Evolutionary conservation across 2,888 invertebrate species (phyloP), one percentile per base, ranked within the genome.

Genomic region (Epirrhoe alternata): DNA sequence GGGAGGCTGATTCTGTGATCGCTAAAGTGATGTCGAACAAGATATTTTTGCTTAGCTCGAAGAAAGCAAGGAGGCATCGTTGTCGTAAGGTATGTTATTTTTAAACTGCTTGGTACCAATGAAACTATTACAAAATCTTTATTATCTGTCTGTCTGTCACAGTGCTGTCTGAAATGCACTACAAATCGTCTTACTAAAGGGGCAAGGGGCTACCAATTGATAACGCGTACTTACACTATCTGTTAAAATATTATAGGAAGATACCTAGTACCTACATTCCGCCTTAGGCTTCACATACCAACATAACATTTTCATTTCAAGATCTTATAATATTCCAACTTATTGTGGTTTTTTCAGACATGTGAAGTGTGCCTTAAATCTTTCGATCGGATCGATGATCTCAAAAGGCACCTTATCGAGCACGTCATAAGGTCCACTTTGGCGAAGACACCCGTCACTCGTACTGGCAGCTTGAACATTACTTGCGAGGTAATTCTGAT

Each of bases 381-480:
- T 24, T 94, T 94, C 76, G 87, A 89, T 67, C 85, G 94, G 16
- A 80, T 89, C 49, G 86, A 90, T 5, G 94, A 94, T 73, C 76
- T 94, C 6, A 94, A 94, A 68, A 83, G 93, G 0, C 94, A 94
- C 66, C 85, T 93, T 5, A 94, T 94, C 63, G 93, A 94, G 69
- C 94, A 94, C 77, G 82, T 93, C 4, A 85, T 93, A 33, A 80
- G 84, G 35, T 88, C 87, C 70, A 90, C 90, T 0, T 81, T 92
- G 0, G 85, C 86, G 17, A 90, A 91, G 70, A 86, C 84, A 2
- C 90, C 90, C 0, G 86, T 88, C 52, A 81, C 76, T 72, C 78
- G 77, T 42, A 78, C 79, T 65, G 90, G 92, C 8, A 83, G 82
- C 38, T 86, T 92, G 7, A 81, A 81, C 71, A 88, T 93, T 35